A percentile compares a stretch with the other conserved stretches of the same genome.
phyloP scores from a whole-genome alignment of 2,113 vertebrate species.

The Dolichotis patagonum region DNA sequence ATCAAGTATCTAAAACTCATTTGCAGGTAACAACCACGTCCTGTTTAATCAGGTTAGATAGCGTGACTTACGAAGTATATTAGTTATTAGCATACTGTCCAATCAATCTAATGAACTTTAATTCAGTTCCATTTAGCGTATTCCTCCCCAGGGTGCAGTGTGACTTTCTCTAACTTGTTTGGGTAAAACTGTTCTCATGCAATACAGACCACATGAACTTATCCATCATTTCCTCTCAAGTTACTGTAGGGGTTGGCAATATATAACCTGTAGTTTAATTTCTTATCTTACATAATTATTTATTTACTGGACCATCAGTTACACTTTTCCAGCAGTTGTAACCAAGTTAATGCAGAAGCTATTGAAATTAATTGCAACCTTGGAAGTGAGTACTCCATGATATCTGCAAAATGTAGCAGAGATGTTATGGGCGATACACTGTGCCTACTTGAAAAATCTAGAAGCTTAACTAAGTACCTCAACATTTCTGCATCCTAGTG shows the following conservation, averaged over 20 bases:
- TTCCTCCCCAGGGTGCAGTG: slow-evolving; percentile 33
- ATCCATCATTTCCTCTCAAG: not conserved
- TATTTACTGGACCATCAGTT: not conserved
- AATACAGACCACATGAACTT: not conserved
- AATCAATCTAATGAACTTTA: slow-evolving; percentile 76
- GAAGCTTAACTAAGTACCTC: too few relatives aligned
- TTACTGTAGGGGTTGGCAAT: not conserved
- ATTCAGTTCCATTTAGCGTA: slow-evolving; percentile 71
- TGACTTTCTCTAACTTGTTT: slow-evolving; percentile 66
- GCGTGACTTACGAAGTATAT: slow-evolving; percentile 66
- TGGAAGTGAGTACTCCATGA: not conserved
- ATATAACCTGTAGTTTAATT: not conserved
- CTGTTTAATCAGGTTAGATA: slow-evolving; percentile 59
- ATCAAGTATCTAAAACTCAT: slow-evolving; percentile 50
- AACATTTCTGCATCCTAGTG: too few relatives aligned
- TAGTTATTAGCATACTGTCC: slow-evolving; percentile 65
- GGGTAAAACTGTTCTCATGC: slow-evolving; percentile 7
- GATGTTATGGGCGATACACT: too few relatives aligned
- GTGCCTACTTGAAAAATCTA: too few relatives aligned
- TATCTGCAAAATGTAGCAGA: slow-evolving; percentile 44
- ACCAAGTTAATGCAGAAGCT: not conserved
- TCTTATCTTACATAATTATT: not conserved
- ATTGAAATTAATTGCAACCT: slow-evolving; percentile 39
- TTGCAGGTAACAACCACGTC: slow-evolving; percentile 46
- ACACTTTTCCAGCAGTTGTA: not conserved